phyloP scores from a whole-genome alignment of 2,888 invertebrate species.

The Hirtodrosophila duncani region DNA sequence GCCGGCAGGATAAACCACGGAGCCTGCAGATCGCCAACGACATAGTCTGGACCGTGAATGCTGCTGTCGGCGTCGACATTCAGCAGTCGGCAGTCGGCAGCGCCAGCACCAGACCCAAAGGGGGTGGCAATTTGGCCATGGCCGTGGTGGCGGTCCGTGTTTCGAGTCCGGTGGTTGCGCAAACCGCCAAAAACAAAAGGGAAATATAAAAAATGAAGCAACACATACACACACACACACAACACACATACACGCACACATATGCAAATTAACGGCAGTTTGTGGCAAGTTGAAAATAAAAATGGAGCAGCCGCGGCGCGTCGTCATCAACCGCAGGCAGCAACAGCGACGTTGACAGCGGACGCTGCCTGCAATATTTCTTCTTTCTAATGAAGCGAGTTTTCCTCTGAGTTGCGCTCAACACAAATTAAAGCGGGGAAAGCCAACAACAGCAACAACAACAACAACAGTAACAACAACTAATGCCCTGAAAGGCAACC shows the following conservation, averaged over 20 bases:
- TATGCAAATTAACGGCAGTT: constrained; percentile 65
- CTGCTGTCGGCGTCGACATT: constrained; percentile 22
- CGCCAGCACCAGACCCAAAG: constrained; percentile 7
- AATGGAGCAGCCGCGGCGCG: constrained; percentile 60
- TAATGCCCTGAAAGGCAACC: neutral
- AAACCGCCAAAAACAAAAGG: constrained; percentile 46
- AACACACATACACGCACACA: constrained; percentile 14
- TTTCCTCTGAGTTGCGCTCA: constrained; percentile 48
- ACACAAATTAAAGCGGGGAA: constrained; percentile 48
- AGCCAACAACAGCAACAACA: neutral
- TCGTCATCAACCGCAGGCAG: constrained; percentile 55
- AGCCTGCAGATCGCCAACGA: constrained; percentile 64
- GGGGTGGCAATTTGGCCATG: constrained; percentile 64
- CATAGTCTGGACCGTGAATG: constrained; percentile 39
- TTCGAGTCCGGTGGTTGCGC: constrained; percentile 56
- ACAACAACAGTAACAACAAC: too few species aligned
- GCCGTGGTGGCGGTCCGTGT: constrained; percentile 31
- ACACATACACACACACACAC: constrained; percentile 13
- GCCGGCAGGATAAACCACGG: constrained; percentile 76
- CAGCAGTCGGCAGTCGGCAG: constrained; percentile 12
- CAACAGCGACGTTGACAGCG: constrained; percentile 21
- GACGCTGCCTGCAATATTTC: constrained; percentile 16
- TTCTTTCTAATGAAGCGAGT: constrained; percentile 62
- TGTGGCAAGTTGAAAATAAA: constrained; percentile 62
- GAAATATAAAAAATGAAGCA: constrained; percentile 27